These are phyloP conservation scores for Babyrousa celebensis DNA, from an alignment of 2,797 vertebrate genomes.

Conservation along the genomic window DNA sequence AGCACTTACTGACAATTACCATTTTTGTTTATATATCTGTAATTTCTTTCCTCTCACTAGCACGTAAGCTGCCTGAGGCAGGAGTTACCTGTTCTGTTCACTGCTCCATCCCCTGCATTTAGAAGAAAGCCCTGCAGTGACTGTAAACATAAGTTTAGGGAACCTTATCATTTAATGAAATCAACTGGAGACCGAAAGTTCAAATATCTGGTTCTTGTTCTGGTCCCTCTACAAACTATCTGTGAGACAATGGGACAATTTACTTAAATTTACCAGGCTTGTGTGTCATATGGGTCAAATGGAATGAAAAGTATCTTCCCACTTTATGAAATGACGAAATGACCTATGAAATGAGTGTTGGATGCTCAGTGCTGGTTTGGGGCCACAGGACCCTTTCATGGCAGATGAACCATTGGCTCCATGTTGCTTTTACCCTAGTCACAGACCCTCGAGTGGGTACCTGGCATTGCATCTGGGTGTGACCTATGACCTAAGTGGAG, in stretches of 20 bases:
- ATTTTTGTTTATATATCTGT: not conserved
- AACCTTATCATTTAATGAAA: not conserved
- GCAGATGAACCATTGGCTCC: not conserved
- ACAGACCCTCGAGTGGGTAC: not conserved
- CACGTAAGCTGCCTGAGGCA: not conserved
- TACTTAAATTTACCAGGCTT: not conserved
- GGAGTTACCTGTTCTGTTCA: not conserved
- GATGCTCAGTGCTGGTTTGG: not conserved
- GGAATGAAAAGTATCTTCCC: not conserved
- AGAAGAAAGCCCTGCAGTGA: not conserved
- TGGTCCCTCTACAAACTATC: not conserved
- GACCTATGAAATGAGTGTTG: not conserved
- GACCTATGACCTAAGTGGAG: slow-evolving; percentile 67
- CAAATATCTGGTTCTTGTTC: not conserved
- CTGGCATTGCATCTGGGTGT: not conserved
- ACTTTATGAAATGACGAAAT: not conserved
- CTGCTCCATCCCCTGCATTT: not conserved
- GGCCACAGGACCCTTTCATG: not conserved
- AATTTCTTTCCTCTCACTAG: not conserved
- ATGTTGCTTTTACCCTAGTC: not conserved
- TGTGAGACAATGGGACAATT: not conserved
- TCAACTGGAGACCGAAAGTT: not conserved
- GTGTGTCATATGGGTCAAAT: not conserved
- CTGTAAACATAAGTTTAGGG: not conserved
- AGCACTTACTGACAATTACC: not conserved